Conservation (phyloP, 2,888 invertebrate genomes). For the Mythimna impura region DNA sequence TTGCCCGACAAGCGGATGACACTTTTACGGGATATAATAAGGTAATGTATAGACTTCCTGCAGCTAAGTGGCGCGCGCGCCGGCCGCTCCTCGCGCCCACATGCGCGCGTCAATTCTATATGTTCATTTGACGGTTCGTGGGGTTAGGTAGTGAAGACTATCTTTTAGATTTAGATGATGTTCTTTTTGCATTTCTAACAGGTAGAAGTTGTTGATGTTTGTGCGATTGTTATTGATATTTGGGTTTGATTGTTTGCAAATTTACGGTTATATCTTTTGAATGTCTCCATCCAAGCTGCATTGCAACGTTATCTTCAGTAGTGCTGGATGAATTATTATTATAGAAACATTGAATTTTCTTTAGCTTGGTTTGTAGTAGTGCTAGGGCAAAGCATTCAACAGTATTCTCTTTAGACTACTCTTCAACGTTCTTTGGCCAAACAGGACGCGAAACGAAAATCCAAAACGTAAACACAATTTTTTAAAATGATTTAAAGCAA, state of each 20-base stretch:
- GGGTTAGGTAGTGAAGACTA: constrained; percentile 7
- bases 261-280: not conserved
- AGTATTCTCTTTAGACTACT: not conserved
- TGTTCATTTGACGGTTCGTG: constrained; percentile 47
- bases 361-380: not conserved
- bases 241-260: too few relatives aligned
- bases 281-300: not conserved
- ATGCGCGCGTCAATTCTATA: constrained; percentile 49
- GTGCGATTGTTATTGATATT: not conserved
- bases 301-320: not conserved
- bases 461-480: not conserved
- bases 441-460: not conserved
- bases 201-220: too few relatives aligned
- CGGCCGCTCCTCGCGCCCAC: constrained; percentile 69
- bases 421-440: not conserved
- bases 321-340: not conserved
- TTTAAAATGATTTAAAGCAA: constrained; percentile 14
- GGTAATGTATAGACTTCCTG: constrained; percentile 87
- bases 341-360: not conserved
- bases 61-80: constrained; percentile 79
- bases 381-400: not conserved
- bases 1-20: constrained; percentile 74
- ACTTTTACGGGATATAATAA: constrained; percentile 87
- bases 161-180: constrained; percentile 12
- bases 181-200: constrained; percentile 12